A percentile compares a stretch with the other conserved stretches of the same genome.
phyloP scores from a whole-genome alignment of 2,113 vertebrate species.

The Gopherus evgoodei region DNA sequence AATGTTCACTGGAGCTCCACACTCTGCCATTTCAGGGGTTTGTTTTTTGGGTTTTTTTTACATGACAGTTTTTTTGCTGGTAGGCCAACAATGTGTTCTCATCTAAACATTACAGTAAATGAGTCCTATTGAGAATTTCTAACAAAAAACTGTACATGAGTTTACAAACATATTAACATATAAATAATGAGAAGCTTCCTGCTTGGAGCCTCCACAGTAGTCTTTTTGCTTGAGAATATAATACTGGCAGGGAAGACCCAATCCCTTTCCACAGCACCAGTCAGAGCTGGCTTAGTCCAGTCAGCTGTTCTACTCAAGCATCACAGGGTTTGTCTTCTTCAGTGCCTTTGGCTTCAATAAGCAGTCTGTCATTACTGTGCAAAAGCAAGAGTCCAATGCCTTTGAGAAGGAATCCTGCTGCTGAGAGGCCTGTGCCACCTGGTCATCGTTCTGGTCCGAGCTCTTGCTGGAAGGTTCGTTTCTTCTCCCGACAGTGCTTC shows the following conservation, averaged over 20 bases:
- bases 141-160: slow-evolving; percentile 86
- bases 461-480: slow-evolving; percentile 90
- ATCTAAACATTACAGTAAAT: slow-evolving; percentile 77
- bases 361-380: slow-evolving; percentile 75
- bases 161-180: slow-evolving; percentile 90
- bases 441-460: slow-evolving; percentile 94
- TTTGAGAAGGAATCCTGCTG: slow-evolving; percentile 65
- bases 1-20: too few species aligned
- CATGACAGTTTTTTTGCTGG: slow-evolving; percentile 53
- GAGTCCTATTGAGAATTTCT: slow-evolving; percentile 79
- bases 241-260: slow-evolving; percentile 71
- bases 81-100: slow-evolving; percentile 64
- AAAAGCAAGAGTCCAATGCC: slow-evolving; percentile 70
- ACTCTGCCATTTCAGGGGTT: too few species aligned
- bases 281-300: slow-evolving; percentile 65
- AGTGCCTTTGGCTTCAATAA: slow-evolving; percentile 74
- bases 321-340: slow-evolving; percentile 68
- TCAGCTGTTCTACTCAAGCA: slow-evolving; percentile 64
- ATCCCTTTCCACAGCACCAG: slow-evolving; percentile 69
- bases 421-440: slow-evolving; percentile 35
- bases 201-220: slow-evolving; percentile 76
- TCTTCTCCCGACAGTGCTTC: slow-evolving; percentile 98
- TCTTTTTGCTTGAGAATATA: slow-evolving; percentile 78
- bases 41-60: neutral
- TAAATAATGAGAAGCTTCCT: slow-evolving; percentile 85